Evolutionary conservation across 2,797 vertebrate species (phyloP), one percentile per base, ranked within the genome.

Genomic region (Anguilla anguilla): DNA sequence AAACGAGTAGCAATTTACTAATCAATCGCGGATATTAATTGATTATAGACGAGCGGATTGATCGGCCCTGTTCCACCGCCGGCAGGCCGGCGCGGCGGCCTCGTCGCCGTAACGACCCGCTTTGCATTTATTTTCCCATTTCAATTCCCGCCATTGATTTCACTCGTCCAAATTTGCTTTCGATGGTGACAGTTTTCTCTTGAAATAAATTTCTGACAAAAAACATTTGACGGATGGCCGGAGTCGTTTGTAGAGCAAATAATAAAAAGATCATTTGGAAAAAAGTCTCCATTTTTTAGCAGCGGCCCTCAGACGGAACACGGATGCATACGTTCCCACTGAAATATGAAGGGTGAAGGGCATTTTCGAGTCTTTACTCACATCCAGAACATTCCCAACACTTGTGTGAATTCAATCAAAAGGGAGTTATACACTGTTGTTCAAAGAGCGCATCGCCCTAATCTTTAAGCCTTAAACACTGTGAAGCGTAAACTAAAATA

Each of bases 191-290:
- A 91, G 91, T 88, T 91, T 90, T 89, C 87, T 88, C 86, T 88
- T 85, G 86, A 90, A 88, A 83, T 89, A 90, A 89, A 91, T 91
- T 86, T 91, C 90, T 85, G 88, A 87, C 83, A 88, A 89, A 39
- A 61, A 91, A 90, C 87, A 64, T 86, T 86, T 91, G 90, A 91
- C 87, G 79, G 90, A 91, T 91, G 69, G 88, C 86, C 88, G 43
- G 83, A 89, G 88, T 90, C 86, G 88, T 89, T 85, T 83, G 86
- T 83, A 9, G 89, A 88, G 88, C 90, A 91, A 91, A 90, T 89
- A 91, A 90, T 90, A 86, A 92, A 91, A 91, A 85, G 83, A 91
- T 89, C 87, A 87, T 91, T 91, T 91, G 88, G 89, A 74, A 85
- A 39, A 83, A 77, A 88, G 90, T 88, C 85, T 85, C 53, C 57